Evolutionary conservation across 2,888 invertebrate genomes (phyloP).

Genomic region (Caenorhabditis sp.): DNA sequence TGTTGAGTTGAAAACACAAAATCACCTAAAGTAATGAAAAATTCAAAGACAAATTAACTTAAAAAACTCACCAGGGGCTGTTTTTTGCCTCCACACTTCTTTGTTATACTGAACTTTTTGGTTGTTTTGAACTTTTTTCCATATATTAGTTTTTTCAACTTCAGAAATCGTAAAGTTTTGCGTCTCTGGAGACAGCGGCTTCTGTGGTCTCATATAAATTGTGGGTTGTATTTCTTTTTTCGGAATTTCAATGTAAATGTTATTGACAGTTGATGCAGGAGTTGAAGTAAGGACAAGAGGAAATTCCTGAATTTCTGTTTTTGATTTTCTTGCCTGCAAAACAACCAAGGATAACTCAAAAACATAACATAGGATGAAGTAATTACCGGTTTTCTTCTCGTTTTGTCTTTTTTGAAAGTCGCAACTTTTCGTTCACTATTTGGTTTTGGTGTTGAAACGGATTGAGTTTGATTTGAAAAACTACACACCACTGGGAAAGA

Average conservation of each 20-base stretch:
- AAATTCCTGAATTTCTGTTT: conserved; percentile 35
- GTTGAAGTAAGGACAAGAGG: conserved; percentile 32
- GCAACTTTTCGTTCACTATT: conserved; percentile 19
- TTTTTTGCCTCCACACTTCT: conserved; percentile 43
- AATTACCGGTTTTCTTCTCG: conserved; percentile 1
- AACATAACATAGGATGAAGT: background rate
- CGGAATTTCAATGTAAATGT: conserved; percentile 41
- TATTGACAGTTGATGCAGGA: conserved; percentile 26
- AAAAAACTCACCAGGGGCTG: conserved; percentile 14
- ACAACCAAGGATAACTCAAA: background rate
- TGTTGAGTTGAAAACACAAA: conserved; percentile 41
- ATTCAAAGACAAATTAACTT: background rate
- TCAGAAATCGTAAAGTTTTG: conserved; percentile 17
- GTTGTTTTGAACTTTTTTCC: conserved; percentile 29
- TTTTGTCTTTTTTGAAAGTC: conserved; percentile 8
- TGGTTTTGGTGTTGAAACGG: conserved; percentile 13
- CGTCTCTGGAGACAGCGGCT: conserved; percentile 22
- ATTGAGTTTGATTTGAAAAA: conserved; percentile 8
- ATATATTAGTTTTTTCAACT: conserved; percentile 28
- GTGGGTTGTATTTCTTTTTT: conserved; percentile 7
- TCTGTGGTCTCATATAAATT: conserved; percentile 36
- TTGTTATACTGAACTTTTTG: conserved; percentile 46
- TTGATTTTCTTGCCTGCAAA: conserved; percentile 27
- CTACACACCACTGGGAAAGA: conserved; percentile 67
- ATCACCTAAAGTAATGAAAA: conserved; percentile 2